These are phyloP conservation scores for Melopsittacus undulatus DNA, from an alignment of 2,797 vertebrate genomes.

Conservation along the genomic window DNA sequence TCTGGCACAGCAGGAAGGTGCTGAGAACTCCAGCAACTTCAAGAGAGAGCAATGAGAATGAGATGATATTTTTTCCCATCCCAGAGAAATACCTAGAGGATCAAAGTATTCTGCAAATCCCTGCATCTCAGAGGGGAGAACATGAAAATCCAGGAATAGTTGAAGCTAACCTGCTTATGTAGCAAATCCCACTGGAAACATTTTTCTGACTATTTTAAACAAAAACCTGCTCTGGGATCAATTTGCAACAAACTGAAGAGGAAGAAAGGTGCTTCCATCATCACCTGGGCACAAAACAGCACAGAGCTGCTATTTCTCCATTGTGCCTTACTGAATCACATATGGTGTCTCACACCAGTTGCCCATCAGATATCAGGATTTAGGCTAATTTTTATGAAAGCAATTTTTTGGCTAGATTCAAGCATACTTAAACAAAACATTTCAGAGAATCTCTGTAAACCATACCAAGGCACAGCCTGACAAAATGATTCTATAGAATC, in stretches of 20 bases:
- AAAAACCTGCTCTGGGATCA: neutral
- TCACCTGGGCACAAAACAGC: neutral
- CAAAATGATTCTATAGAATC: neutral
- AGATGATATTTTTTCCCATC: neutral
- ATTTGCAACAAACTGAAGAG: neutral
- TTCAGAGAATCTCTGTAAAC: neutral
- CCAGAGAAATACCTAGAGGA: neutral
- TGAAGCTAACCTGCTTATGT: neutral
- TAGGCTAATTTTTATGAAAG: neutral
- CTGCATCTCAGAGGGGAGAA: neutral
- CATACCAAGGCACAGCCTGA: neutral
- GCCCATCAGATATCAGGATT: neutral
- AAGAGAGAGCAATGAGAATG: neutral
- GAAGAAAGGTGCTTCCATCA: neutral
- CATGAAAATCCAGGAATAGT: neutral
- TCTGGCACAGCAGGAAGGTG: neutral
- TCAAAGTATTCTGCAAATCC: neutral
- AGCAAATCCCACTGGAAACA: neutral
- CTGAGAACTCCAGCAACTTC: neutral
- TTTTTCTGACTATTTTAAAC: neutral
- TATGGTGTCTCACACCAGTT: neutral
- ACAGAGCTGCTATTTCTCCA: neutral
- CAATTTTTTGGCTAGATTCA: neutral
- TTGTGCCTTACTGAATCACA: neutral
- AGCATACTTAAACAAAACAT: neutral